These are phyloP conservation scores for Falco concolor DNA, from an alignment of 2,797 vertebrate species.

Conservation along the genomic window DNA sequence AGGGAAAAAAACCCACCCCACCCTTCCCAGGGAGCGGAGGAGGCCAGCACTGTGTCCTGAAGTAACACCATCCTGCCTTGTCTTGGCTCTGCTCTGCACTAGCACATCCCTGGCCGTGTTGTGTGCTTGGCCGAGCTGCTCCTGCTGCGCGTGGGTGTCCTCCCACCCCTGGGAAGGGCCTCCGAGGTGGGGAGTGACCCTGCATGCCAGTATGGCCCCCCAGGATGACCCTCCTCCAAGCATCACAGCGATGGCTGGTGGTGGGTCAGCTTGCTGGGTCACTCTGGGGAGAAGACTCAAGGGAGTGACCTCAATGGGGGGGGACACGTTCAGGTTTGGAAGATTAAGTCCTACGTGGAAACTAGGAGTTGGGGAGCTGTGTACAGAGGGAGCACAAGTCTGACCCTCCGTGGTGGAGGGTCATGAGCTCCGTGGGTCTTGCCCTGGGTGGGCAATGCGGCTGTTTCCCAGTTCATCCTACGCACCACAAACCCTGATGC, in stretches of 20 bases:
- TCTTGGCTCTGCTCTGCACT: background rate
- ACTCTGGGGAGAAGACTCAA: background rate
- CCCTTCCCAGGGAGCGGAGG: background rate
- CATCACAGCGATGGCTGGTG: accelerated
- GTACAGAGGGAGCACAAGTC: accelerated
- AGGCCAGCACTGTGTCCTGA: slow-evolving; percentile 16
- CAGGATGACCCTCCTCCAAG: background rate
- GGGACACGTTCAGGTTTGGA: background rate
- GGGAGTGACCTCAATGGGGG: accelerated
- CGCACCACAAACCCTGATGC: accelerated
- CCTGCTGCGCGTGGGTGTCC: background rate
- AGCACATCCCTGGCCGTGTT: slow-evolving; percentile 1
- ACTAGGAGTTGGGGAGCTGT: background rate
- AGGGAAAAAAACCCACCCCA: background rate
- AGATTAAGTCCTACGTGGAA: background rate
- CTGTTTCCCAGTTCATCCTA: background rate
- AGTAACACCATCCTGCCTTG: slow-evolving; percentile 11
- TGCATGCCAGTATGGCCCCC: background rate
- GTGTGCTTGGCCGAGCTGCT: background rate
- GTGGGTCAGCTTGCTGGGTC: background rate
- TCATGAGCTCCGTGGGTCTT: background rate
- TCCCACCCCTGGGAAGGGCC: background rate
- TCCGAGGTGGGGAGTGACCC: accelerated
- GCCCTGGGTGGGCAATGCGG: background rate
- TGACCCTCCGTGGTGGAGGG: background rate